Percentiles rank a stretch among this genome's conserved stretches.
Conservation (phyloP, 1,140 invertebrate genomes). For the Drosophila hydei region DNA sequence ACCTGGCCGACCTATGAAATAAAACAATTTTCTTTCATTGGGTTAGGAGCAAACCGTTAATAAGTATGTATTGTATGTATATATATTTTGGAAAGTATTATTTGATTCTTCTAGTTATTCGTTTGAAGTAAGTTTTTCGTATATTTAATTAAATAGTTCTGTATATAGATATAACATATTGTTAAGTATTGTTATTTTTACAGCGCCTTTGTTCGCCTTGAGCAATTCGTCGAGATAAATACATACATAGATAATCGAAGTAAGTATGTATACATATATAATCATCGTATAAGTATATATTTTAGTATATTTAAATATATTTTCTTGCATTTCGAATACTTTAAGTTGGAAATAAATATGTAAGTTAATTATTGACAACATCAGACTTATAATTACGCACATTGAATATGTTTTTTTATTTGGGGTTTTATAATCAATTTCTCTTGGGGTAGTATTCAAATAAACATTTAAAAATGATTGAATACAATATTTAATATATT, state of each 20-base stretch:
- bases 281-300: slow-evolving; percentile 31
- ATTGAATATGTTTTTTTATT: slow-evolving; percentile 65
- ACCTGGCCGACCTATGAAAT: too few relatives aligned
- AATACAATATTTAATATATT: slow-evolving; percentile 40
- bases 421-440: slow-evolving; percentile 24
- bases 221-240: slow-evolving; percentile 25
- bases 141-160: slow-evolving; percentile 23
- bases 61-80: slow-evolving; percentile 68
- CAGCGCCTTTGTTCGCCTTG: slow-evolving; percentile 21
- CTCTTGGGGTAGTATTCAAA: slow-evolving; percentile 27
- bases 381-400: slow-evolving; percentile 83
- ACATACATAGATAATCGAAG: slow-evolving; percentile 55
- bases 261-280: slow-evolving; percentile 51
- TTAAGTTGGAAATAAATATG: slow-evolving; percentile 57
- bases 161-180: slow-evolving; percentile 65
- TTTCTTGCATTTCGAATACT: slow-evolving; percentile 46
- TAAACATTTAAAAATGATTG: slow-evolving; percentile 38
- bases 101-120: slow-evolving; percentile 16
- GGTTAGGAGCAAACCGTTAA: slow-evolving; percentile 76
- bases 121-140: slow-evolving; percentile 38
- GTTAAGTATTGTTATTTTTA: slow-evolving; percentile 31
- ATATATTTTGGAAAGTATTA: slow-evolving; percentile 54
- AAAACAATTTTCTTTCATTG: slow-evolving; percentile 33
- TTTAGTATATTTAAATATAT: slow-evolving; percentile 26
- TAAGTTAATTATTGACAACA: slow-evolving; percentile 78